A percentile compares a stretch with the other conserved stretches of the same genome.
These are phyloP conservation scores for Stramonita haemastoma DNA, from an alignment of 2,888 invertebrate genomes.

Conservation along the genomic window DNA sequence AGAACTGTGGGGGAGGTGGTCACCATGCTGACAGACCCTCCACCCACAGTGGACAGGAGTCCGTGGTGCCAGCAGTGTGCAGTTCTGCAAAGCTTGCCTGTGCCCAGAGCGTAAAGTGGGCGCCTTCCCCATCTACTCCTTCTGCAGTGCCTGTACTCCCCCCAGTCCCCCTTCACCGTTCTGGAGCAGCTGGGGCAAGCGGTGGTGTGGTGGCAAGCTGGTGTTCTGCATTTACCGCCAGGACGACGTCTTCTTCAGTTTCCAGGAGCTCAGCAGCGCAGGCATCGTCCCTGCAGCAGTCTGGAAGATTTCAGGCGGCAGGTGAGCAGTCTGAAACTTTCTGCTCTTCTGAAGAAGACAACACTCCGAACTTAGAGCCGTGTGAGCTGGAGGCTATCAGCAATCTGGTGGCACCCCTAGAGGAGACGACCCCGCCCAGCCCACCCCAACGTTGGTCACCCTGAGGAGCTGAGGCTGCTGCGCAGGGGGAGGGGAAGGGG, in stretches of 20 bases:
- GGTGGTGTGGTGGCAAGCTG: neutral
- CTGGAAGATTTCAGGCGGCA: neutral
- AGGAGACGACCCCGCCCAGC: neutral
- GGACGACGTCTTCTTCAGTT: constrained; percentile 4
- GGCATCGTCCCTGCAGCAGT: neutral
- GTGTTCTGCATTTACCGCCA: neutral
- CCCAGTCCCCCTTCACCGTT: neutral
- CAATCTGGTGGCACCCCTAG: neutral
- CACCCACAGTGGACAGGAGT: neutral
- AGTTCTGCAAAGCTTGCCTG: neutral
- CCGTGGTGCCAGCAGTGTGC: too few relatives aligned
- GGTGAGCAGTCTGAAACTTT: neutral
- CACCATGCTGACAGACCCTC: neutral
- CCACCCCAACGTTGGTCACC: neutral
- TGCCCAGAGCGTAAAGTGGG: constrained; percentile 5
- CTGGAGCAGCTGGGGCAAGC: constrained; percentile 18
- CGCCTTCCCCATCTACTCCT: constrained; percentile 23
- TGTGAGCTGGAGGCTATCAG: neutral
- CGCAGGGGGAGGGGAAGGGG: neutral
- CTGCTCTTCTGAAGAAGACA: neutral
- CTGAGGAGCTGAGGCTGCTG: neutral
- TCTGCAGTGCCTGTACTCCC: constrained; percentile 17
- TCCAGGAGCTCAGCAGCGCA: neutral
- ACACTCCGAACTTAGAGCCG: too few relatives aligned
- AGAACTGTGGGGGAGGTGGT: neutral